Conservation (phyloP, 2,888 invertebrate genomes). For the Dilophus febrilis region DNA sequence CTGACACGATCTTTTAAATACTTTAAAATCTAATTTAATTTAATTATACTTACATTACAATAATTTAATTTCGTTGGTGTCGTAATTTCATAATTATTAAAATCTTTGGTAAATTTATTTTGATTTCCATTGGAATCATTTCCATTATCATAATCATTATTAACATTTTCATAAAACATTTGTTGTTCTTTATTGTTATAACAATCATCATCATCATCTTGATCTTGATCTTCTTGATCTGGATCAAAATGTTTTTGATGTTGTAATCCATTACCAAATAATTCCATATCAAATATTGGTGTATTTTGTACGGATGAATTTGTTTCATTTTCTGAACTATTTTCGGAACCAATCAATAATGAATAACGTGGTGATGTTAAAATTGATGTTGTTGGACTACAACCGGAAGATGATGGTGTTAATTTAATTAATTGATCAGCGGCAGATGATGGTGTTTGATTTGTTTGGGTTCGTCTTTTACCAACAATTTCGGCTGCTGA, state of each 20-base stretch:
- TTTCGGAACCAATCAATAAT: slow-evolving; percentile 25
- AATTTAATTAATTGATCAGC: slow-evolving; percentile 15
- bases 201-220: slow-evolving; percentile 4
- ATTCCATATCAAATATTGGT: slow-evolving; percentile 28
- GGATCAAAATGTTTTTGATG: too few relatives aligned
- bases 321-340: slow-evolving; percentile 30
- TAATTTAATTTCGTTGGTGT: background rate
- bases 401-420: slow-evolving; percentile 27
- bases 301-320: slow-evolving; percentile 29
- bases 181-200: background rate
- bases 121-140: too few relatives aligned
- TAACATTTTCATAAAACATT: background rate
- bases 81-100: slow-evolving; percentile 5
- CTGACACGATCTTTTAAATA: too few relatives aligned
- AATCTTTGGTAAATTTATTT: slow-evolving; percentile 16
- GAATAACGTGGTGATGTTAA: slow-evolving; percentile 22
- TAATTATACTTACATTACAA: too few relatives aligned
- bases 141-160: slow-evolving; percentile 11
- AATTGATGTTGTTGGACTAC: slow-evolving; percentile 18
- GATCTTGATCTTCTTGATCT: slow-evolving; percentile 6
- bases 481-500: slow-evolving; percentile 15
- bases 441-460: too few relatives aligned
- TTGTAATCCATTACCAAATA: slow-evolving; percentile 1
- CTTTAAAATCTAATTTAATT: too few relatives aligned
- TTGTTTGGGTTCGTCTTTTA: slow-evolving; percentile 16